These are phyloP conservation scores for Tragelaphus imberbis DNA, from an alignment of 2,113 vertebrate genomes.

Conservation along the genomic window DNA sequence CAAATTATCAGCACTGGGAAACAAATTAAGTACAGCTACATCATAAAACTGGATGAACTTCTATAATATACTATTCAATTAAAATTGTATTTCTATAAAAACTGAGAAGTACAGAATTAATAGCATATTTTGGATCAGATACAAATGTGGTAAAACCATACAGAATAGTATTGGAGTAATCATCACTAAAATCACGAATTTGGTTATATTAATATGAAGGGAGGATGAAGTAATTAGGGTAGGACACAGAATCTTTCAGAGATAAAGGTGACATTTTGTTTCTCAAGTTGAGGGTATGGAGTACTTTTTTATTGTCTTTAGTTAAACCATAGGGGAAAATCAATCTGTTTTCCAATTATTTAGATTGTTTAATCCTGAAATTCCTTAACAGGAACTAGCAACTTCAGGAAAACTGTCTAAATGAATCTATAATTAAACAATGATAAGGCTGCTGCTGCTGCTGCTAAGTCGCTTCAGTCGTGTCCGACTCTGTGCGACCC, in stretches of 20 bases:
- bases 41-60: conserved; percentile 11
- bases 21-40: background rate
- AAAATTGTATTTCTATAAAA: background rate
- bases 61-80: background rate
- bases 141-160: background rate
- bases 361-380: conserved; percentile 2
- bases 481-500: no score
- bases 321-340: background rate
- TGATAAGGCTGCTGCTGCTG: background rate
- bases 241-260: background rate
- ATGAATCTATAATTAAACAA: background rate
- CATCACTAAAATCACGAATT: background rate
- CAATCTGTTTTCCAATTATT: background rate
- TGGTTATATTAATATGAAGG: background rate
- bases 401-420: conserved; percentile 11
- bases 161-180: background rate
- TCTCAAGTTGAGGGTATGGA: background rate
- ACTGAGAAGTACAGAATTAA: background rate
- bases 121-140: background rate
- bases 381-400: background rate
- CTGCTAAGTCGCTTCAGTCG: no score
- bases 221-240: background rate
- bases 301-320: background rate
- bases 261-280: background rate
- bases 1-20: background rate